These are phyloP conservation scores for Scaptomyza caliginosa DNA, from an alignment of 2,888 invertebrate species.

Conservation along the genomic window DNA sequence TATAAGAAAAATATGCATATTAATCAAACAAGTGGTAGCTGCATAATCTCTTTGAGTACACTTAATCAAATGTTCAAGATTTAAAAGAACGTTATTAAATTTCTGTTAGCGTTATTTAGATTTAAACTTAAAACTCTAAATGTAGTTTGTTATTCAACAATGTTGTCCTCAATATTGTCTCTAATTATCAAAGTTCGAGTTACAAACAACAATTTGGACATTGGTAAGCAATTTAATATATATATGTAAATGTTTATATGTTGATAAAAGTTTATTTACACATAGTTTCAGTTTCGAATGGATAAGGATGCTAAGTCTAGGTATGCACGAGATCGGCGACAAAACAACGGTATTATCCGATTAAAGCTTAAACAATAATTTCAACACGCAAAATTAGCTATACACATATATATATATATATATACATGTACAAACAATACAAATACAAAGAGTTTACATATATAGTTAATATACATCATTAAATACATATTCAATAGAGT, in stretches of 20 bases:
- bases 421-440: background rate
- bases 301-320: background rate
- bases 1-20: background rate
- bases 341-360: background rate
- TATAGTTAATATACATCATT: conserved; percentile 56
- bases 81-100: background rate
- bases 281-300: conserved; percentile 5
- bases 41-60: background rate
- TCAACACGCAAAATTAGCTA: conserved; percentile 20
- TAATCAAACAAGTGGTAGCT: background rate
- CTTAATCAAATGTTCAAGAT: background rate
- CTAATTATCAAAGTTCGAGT: background rate
- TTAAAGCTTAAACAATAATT: conserved; percentile 10
- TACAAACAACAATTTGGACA: background rate
- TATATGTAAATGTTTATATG: background rate
- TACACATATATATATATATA: no score
- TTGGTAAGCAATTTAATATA: background rate
- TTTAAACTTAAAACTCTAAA: background rate
- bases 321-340: conserved; percentile 21
- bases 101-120: background rate
- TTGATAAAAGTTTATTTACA: conserved; percentile 19
- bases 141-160: background rate
- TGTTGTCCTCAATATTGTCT: background rate
- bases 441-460: background rate
- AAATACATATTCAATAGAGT: conserved; percentile 30